Evolutionary conservation across 2,888 invertebrate genomes (phyloP).

Genomic region (Xestia sexstrigata): DNA sequence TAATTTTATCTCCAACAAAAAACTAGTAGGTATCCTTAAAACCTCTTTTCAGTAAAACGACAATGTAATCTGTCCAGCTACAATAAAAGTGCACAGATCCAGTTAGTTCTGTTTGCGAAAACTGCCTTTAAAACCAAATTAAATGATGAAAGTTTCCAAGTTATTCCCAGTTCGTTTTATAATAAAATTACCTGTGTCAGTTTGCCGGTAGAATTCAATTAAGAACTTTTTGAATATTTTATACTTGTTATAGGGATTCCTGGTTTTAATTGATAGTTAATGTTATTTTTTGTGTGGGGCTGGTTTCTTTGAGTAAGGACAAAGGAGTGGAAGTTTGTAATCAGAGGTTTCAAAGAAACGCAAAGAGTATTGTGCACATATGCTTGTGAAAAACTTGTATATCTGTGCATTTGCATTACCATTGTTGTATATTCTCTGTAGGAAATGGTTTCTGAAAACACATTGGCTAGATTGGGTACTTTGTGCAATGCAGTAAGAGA

Average conservation of each 20-base stretch:
- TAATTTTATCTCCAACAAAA: not conserved
- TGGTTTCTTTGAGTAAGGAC: slow-evolving; percentile 26
- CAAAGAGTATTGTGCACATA: slow-evolving; percentile 10
- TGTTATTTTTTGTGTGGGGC: slow-evolving; percentile 27
- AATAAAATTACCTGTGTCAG: slow-evolving; percentile 82
- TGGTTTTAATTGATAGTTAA: slow-evolving; percentile 60
- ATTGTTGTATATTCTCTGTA: not conserved
- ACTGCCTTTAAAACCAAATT: slow-evolving; percentile 79
- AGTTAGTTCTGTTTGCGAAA: slow-evolving; percentile 69
- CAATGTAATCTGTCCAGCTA: slow-evolving; percentile 31
- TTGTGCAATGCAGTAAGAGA: not conserved
- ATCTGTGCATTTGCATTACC: not conserved
- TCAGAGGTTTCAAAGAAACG: slow-evolving; percentile 23
- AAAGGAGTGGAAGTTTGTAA: slow-evolving; percentile 24
- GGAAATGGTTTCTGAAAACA: not conserved
- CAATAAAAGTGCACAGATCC: slow-evolving; percentile 56
- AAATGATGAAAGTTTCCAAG: slow-evolving; percentile 81
- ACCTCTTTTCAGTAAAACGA: slow-evolving; percentile 16
- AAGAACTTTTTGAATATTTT: slow-evolving; percentile 78
- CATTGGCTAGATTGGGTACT: not conserved
- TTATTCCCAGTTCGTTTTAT: slow-evolving; percentile 80
- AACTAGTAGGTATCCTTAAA: not conserved
- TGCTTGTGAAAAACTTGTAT: slow-evolving; percentile 18
- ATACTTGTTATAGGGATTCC: slow-evolving; percentile 68
- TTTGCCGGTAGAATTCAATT: slow-evolving; percentile 81